Conservation (phyloP, 2,113 vertebrate species). For the Pelecanus crispus region DNA sequence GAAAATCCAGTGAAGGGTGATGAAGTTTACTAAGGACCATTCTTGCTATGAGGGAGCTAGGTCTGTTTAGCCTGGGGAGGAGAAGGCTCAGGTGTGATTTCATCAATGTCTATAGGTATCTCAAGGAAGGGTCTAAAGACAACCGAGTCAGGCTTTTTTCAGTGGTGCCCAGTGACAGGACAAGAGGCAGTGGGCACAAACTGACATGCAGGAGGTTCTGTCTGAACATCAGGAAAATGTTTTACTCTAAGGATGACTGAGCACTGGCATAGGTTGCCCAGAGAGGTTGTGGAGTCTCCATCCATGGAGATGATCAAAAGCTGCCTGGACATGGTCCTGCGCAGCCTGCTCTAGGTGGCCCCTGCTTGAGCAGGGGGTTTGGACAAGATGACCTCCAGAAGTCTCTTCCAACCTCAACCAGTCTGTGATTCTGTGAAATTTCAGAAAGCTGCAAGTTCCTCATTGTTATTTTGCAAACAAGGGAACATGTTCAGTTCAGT, state of each 20-base stretch:
- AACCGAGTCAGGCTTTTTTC: neutral
- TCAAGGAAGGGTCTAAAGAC: neutral
- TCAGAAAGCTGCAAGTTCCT: neutral
- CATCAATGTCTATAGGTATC: neutral
- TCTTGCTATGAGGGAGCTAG: neutral
- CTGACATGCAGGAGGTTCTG: neutral
- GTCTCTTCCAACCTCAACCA: neutral
- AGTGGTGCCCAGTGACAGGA: neutral
- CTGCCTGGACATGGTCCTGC: neutral
- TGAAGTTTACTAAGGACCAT: neutral
- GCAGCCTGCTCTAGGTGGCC: neutral
- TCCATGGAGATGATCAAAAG: neutral
- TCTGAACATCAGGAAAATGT: neutral
- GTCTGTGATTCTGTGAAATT: neutral
- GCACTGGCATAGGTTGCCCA: neutral
- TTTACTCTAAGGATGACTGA: neutral
- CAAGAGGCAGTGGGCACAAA: neutral
- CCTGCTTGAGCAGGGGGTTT: neutral
- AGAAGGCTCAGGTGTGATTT: neutral
- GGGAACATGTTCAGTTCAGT: neutral
- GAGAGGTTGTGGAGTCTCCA: neutral
- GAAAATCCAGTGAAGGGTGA: neutral
- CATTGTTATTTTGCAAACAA: neutral
- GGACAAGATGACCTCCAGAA: neutral
- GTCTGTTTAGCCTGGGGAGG: neutral